Evolutionary conservation across 37 sponge, comb jelly and placozoan species (phyloP).

Genomic region (Axinella damicornis): DNA sequence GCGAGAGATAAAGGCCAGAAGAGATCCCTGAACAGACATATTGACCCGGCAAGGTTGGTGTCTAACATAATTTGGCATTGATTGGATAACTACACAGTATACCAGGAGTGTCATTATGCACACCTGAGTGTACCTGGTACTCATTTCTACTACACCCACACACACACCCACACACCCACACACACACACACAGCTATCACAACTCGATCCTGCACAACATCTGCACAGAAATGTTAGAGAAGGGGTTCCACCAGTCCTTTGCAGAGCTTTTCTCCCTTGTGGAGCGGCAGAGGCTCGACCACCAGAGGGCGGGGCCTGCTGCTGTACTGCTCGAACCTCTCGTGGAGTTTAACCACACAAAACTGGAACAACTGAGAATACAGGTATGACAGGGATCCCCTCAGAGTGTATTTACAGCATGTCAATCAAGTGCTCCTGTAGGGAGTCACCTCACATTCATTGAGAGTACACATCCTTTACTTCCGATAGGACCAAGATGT

Average conservation of each 20-base stretch:
- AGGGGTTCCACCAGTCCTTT: conserved; percentile 87
- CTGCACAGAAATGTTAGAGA: conserved; percentile 75
- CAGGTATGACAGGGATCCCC: conserved; percentile 16
- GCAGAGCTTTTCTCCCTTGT: conserved; percentile 74
- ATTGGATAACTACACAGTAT: too few relatives aligned
- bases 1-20: neutral
- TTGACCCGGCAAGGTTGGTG: conserved; percentile 32
- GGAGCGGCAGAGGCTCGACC: conserved; percentile 67
- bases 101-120: too few relatives aligned
- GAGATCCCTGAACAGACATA: neutral
- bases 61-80: too few relatives aligned
- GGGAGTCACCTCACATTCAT: too few relatives aligned
- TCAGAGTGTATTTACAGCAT: too few relatives aligned
- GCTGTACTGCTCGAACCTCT: conserved; percentile 68
- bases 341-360: conserved; percentile 62
- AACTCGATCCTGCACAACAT: conserved; percentile 83
- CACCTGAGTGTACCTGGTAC: neutral
- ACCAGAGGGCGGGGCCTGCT: conserved; percentile 73
- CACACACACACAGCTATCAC: conserved; percentile 61
- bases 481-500: too few relatives aligned
- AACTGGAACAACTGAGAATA: conserved; percentile 65
- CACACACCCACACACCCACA: too few relatives aligned
- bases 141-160: too few relatives aligned
- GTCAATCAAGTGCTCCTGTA: too few relatives aligned
- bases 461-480: too few relatives aligned